These are phyloP conservation scores for Scopus umbretta DNA, from an alignment of 2,113 vertebrate species.

Conservation along the genomic window DNA sequence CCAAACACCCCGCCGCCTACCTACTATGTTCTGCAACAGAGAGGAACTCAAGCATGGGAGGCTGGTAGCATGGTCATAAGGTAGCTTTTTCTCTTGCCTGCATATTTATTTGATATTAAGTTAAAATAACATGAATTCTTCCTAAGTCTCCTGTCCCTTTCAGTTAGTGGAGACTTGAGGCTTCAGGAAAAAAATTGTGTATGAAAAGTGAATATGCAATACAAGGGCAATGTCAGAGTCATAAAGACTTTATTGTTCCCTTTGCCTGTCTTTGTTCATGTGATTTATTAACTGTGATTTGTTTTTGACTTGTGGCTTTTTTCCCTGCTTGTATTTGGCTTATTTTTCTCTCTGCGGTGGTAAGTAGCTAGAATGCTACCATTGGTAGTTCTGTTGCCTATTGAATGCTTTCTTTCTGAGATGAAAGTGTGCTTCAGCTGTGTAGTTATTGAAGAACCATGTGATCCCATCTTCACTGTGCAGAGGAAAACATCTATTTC, in stretches of 20 bases:
- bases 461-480: neutral
- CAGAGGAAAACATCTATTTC: neutral
- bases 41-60: neutral
- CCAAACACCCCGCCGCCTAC: accelerated
- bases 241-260: neutral
- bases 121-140: neutral
- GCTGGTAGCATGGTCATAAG: neutral
- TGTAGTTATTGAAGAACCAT: neutral
- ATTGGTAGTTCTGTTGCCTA: neutral
- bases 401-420: neutral
- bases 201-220: neutral
- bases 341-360: neutral
- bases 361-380: neutral
- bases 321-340: neutral
- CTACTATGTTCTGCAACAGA: neutral
- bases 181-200: neutral
- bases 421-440: neutral
- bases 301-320: neutral
- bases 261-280: neutral
- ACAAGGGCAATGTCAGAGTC: neutral
- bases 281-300: neutral
- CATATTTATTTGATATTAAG: neutral
- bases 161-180: neutral
- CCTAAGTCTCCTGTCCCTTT: neutral
- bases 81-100: neutral